Evolutionary conservation across 2,797 vertebrate species (phyloP).

Genomic region (Brachyrhaphis roseni): DNA sequence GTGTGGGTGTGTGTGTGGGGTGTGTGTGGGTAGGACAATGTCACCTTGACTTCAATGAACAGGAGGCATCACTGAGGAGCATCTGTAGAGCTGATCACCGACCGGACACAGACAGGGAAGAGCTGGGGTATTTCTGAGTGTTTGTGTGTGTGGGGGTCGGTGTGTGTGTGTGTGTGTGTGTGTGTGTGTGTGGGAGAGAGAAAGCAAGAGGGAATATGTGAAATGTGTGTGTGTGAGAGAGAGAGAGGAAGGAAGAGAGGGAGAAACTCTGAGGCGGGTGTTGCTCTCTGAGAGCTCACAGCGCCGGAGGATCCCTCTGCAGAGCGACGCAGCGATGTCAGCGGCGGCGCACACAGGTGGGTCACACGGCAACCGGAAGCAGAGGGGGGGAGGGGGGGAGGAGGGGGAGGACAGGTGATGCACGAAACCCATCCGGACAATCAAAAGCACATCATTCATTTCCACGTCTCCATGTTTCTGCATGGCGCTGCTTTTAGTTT

Average conservation of each 20-base stretch:
- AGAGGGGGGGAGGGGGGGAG: background rate
- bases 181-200: constrained; percentile 26
- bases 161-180: constrained; percentile 44
- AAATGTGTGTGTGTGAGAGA: constrained; percentile 37
- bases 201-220: constrained; percentile 53
- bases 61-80: constrained; percentile 57
- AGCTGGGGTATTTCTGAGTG: constrained; percentile 34
- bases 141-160: constrained; percentile 17
- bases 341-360: constrained; percentile 73
- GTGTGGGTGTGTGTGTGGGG: constrained; percentile 17
- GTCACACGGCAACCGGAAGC: constrained; percentile 53
- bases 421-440: background rate
- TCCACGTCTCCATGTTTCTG: background rate
- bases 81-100: constrained; percentile 58
- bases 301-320: constrained; percentile 71
- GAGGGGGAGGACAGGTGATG: background rate
- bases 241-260: constrained; percentile 28
- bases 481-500: background rate
- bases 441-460: background rate
- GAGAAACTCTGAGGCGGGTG: constrained; percentile 64
- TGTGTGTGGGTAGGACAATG: constrained; percentile 61
- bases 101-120: constrained; percentile 60
- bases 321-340: constrained; percentile 75
- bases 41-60: constrained; percentile 81
- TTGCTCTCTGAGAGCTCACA: constrained; percentile 68